Evolutionary conservation across 2,797 vertebrate genomes (phyloP).

Genomic region (Darevskia nairensis): DNA sequence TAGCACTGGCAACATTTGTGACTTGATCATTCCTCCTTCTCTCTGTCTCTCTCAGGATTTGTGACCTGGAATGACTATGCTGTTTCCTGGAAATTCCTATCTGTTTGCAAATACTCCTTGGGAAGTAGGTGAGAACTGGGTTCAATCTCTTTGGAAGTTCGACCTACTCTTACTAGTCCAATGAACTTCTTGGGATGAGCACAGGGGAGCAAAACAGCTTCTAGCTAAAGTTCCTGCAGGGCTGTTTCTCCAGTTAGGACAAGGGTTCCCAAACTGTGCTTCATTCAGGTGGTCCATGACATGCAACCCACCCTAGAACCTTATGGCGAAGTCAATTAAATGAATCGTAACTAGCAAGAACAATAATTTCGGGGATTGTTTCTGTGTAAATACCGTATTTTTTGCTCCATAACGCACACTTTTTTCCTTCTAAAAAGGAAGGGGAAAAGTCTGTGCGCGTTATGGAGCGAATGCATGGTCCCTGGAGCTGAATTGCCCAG

Average conservation of each 20-base stretch:
- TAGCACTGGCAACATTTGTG: background rate
- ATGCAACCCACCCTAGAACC: too few species aligned
- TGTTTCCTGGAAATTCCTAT: background rate
- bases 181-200: background rate
- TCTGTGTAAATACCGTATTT: background rate
- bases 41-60: background rate
- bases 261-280: background rate
- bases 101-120: conserved; percentile 31
- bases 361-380: background rate
- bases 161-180: background rate
- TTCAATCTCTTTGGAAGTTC: background rate
- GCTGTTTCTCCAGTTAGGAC: background rate
- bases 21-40: background rate
- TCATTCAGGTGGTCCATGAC: background rate
- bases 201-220: background rate
- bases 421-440: too few species aligned
- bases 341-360: background rate
- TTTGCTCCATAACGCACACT: too few species aligned
- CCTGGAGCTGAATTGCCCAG: too few species aligned
- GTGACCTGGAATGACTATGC: conserved; percentile 2
- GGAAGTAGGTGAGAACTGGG: background rate
- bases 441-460: too few species aligned
- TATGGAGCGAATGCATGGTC: too few species aligned
- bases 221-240: background rate
- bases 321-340: background rate